These are phyloP conservation scores for Marmota flaviventris DNA, from an alignment of 2,113 vertebrate genomes.

Conservation along the genomic window DNA sequence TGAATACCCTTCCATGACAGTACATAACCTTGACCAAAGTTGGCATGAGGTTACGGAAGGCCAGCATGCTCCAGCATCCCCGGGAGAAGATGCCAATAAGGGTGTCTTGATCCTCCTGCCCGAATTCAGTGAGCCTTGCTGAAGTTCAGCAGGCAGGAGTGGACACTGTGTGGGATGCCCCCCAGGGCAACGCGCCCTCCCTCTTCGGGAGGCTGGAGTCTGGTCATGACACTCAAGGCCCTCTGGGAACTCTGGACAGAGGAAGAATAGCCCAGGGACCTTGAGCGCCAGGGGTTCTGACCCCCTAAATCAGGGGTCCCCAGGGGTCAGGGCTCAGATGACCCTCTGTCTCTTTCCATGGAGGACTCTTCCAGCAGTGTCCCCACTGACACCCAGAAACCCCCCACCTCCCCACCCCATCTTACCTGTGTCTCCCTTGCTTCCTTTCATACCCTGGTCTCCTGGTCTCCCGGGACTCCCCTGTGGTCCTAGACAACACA, in stretches of 20 bases:
- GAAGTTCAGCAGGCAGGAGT: neutral
- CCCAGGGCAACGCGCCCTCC: neutral
- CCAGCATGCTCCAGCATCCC: neutral
- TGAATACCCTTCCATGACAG: no score
- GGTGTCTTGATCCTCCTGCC: neutral
- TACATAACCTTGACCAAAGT: neutral
- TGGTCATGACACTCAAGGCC: neutral
- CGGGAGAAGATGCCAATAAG: neutral
- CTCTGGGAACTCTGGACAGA: neutral
- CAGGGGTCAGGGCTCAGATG: neutral
- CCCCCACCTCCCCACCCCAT: neutral
- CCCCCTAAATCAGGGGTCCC: neutral
- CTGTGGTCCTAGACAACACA: conserved; percentile 70
- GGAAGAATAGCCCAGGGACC: neutral
- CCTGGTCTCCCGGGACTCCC: conserved; percentile 75
- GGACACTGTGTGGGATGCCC: neutral
- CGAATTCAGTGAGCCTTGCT: neutral
- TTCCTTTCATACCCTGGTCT: conserved; percentile 77
- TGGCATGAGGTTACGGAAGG: neutral
- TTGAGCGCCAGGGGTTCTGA: neutral
- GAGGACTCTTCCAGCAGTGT: neutral
- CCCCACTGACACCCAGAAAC: neutral
- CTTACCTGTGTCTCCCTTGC: conserved; percentile 84
- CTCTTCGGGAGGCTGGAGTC: neutral
- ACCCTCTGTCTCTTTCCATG: neutral